Percentiles rank a stretch among this genome's conserved stretches.
Conservation (phyloP, 2,113 vertebrate genomes). For the Odontesthes bonariensis region DNA sequence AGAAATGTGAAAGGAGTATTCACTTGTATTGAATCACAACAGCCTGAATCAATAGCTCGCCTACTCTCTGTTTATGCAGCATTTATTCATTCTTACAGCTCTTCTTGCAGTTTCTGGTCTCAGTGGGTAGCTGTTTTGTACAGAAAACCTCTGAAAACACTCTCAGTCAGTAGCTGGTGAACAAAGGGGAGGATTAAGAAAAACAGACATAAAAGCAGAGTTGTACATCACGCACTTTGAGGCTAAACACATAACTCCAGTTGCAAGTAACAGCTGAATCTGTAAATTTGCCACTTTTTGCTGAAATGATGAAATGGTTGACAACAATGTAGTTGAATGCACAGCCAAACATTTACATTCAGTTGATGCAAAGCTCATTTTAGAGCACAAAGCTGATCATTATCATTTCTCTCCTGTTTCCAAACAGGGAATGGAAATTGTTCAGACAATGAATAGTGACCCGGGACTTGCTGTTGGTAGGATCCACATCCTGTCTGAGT, state of each 20-base stretch:
- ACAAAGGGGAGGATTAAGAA: not conserved
- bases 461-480: conserved; percentile 97
- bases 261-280: not conserved
- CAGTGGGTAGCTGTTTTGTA: conserved; percentile 1
- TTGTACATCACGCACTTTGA: not conserved
- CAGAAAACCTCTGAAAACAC: not conserved
- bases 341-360: not conserved
- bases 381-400: not conserved
- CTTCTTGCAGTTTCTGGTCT: not conserved
- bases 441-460: conserved; percentile 99
- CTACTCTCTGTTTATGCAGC: too few relatives aligned
- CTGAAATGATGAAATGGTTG: not conserved
- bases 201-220: not conserved
- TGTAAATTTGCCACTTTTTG: not conserved
- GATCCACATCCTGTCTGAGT: conserved; percentile 31
- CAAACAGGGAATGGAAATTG: conserved; percentile 97
- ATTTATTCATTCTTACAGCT: not conserved
- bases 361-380: not conserved
- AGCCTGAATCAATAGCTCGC: too few relatives aligned
- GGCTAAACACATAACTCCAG: too few relatives aligned
- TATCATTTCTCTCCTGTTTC: not conserved
- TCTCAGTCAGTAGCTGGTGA: not conserved
- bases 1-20: too few relatives aligned
- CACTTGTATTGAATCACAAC: too few relatives aligned
- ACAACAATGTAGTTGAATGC: not conserved